Base-by-base conservation (phyloP, 2,113 vertebrate species). In the Nothocercus julius region DNA sequence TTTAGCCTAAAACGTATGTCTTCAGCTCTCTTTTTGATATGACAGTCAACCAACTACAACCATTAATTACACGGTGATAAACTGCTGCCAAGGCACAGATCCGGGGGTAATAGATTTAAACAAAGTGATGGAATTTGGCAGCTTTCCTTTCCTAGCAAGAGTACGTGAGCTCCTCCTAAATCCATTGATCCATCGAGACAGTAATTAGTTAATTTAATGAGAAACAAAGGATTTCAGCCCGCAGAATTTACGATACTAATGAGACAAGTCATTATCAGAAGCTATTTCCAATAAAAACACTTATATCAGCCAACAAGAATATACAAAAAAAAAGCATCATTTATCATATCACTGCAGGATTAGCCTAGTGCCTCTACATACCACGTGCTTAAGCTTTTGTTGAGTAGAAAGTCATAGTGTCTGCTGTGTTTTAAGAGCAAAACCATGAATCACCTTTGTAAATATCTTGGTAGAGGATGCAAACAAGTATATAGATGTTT, bases 191-290 rank as follows among this genome's bases (percentile, higher is more conserved):
- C 42, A 74, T 15, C 73, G 73, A 96, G 93, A 90, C 59, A 92
- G 75, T 36, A 54, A 96, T 77, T 96, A 90, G 54, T 89, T 97
- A 92, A 94, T 93, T 90, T 94, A 97, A 97, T 91, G 68, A 95
- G 93, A 92, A 97, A 82, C 82, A 87, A 94, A 91, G 76, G 67
- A 87, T 80, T 97, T 66, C 54, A 92, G 64, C 76, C 90, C 58
- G 54, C 77, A 91, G 28, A 93, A 95, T 83, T 87, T 95, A 92
- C 34, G 49, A 70, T 67, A 44, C 90, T 96, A 93, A 96, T 80
- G 80, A 79, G 68, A 79, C 27, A 89, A 58, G 54, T 87, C 94
- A 59, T 96, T 91, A 90, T 79, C 40, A 47, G 85, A 90, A 93
- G 62, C 62, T 82, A 51, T 90, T 96, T 89, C 83, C 63, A 85